phyloP scores from a whole-genome alignment of 2,797 vertebrate genomes.

The Cossypha dichroa region DNA sequence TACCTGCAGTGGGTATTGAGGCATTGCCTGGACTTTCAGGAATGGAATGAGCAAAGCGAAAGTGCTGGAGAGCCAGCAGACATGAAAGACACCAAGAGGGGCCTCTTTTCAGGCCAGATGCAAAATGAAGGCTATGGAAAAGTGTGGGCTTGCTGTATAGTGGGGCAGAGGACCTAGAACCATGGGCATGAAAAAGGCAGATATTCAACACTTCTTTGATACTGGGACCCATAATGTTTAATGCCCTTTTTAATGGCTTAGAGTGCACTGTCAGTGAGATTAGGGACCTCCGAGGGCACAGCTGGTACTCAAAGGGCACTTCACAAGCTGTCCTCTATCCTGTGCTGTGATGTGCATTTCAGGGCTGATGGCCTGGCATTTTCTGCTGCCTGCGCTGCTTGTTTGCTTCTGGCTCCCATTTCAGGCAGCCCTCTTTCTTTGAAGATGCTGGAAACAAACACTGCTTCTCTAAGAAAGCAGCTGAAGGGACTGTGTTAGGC shows the following conservation, averaged over 20 bases:
- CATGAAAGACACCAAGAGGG: neutral
- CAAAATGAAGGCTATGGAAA: neutral
- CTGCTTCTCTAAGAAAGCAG: neutral
- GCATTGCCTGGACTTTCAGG: neutral
- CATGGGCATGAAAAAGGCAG: neutral
- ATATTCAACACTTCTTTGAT: neutral
- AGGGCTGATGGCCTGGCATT: neutral
- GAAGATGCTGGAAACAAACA: neutral
- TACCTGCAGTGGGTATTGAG: neutral
- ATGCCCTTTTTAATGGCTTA: neutral
- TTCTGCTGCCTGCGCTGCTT: neutral
- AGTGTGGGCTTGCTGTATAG: neutral
- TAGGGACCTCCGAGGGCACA: neutral
- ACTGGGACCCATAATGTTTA: neutral
- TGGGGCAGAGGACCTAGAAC: neutral
- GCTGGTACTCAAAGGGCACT: neutral
- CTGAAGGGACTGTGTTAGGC: neutral
- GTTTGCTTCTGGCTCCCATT: neutral
- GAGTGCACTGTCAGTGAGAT: fast-evolving
- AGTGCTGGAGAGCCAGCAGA: neutral
- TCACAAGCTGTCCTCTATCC: neutral
- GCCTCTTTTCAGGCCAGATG: neutral
- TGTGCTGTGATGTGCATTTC: neutral
- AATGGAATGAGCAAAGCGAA: neutral
- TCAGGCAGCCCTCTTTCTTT: neutral